Percentiles rank a stretch among this genome's conserved stretches.
Conservation (phyloP, 1,140 invertebrate species). For the Pachyrhynchus sulphureomaculatus region DNA sequence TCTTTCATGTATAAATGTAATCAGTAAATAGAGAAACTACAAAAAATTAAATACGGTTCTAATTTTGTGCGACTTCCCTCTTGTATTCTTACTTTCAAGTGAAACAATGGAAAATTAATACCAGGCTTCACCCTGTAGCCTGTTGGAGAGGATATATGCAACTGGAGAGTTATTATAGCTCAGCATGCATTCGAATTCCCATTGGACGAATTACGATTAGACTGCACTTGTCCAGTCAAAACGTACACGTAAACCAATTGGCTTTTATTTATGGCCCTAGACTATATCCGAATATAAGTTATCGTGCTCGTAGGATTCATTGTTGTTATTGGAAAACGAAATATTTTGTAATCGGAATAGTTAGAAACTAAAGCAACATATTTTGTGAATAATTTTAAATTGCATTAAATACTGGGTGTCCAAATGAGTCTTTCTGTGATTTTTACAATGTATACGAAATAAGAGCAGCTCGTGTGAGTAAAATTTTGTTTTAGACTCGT, state of each 20-base stretch:
- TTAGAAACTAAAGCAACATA: too few species aligned
- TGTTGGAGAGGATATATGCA: conserved; percentile 17
- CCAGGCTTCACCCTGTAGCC: conserved; percentile 4
- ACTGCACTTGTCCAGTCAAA: conserved; percentile 32
- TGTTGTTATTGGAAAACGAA: not conserved
- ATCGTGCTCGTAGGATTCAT: conserved; percentile 11
- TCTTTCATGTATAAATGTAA: too few species aligned
- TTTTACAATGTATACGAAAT: too few species aligned
- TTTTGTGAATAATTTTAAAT: too few species aligned
- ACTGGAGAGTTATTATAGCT: conserved; percentile 30
- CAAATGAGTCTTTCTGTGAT: too few species aligned
- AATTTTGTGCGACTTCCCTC: too few species aligned
- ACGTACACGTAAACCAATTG: conserved; percentile 33
- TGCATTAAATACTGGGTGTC: too few species aligned
- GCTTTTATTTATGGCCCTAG: conserved; percentile 27
- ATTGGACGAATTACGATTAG: conserved; percentile 32
- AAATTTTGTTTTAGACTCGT: too few species aligned
- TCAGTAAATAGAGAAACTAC: too few species aligned
- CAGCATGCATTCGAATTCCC: conserved; percentile 28
- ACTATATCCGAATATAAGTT: conserved; percentile 17
- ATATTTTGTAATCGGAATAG: not conserved
- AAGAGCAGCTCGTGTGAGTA: too few species aligned
- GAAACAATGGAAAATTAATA: conserved; percentile 3
- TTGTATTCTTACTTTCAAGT: not conserved
- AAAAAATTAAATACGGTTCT: too few species aligned